Evolutionary conservation across 1,140 invertebrate genomes (phyloP), one percentile per base, ranked within the genome.

Genomic region (Lysiphlebus fabarum): DNA sequence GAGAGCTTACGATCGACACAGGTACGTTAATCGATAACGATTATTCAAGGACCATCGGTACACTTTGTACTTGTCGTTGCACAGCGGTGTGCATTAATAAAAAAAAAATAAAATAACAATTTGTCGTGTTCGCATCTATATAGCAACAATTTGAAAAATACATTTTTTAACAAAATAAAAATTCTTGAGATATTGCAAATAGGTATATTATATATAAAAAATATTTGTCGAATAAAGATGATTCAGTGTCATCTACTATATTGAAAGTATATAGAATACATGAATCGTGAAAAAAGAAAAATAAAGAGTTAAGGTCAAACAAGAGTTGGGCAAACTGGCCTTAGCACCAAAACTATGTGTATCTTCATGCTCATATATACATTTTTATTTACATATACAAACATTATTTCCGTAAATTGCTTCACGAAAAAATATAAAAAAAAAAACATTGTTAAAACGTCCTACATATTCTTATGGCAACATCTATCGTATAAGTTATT

Each of bases 61-160:
- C 36, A 51, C 49, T 51, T 51, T 51, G 49, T 51, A 51, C 49
- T 51, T 51, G 49, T 51, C 49, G 11, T n/a, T 51, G 49, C 47
- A 49, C 47, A 49, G 47, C 33, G 36, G 33, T 34, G 44, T 48
- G 14, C 8, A 7, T 17, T 48, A 5, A 33, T 48, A 6, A 9
- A 48, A 26, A 48, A 26, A 33, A 33, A 34, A 5, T 37, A 12
- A 5, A 38, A 38, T 14, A 51, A 51, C n/a, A 51, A 40, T 11
- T 11, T 11, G 38, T 40, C 38, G 10, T 8, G 7, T 40, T 4
- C 38, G 6, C 38, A 8, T 11, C 10, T 40, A 11, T 40, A 40
- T 40, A 4, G 10, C 7, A 40, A 11, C 7, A 40, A 40, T 8
- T 40, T 7, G 5, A 8, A 40, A 40, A 40, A 2, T 5, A 7